These are phyloP conservation scores for Meloidogyne floridensis DNA, from an alignment of 1,140 invertebrate genomes.

Conservation along the genomic window DNA sequence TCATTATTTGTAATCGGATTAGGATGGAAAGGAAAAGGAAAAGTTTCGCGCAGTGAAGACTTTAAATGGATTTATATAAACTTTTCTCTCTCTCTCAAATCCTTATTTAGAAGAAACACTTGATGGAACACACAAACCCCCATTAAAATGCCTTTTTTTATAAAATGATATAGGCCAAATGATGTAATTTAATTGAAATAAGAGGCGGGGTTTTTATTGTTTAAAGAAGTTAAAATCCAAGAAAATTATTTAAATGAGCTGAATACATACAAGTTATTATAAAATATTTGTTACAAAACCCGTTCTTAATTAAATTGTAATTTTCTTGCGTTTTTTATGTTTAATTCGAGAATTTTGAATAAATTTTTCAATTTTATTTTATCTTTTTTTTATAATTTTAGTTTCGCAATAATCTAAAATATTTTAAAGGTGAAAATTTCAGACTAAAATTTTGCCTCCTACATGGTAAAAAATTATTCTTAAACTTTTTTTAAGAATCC, in stretches of 20 bases:
- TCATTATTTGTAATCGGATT: background rate
- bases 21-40: constrained; percentile 4
- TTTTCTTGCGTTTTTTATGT: too few species aligned
- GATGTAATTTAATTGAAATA: background rate
- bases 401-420: too few species aligned
- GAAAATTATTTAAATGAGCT: background rate
- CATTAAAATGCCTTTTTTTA: background rate
- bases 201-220: background rate
- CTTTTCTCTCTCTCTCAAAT: background rate
- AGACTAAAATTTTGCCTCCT: too few species aligned
- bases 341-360: too few species aligned
- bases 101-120: constrained; percentile 4
- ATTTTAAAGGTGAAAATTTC: too few species aligned
- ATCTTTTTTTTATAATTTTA: too few species aligned
- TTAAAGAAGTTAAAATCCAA: background rate
- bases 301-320: background rate
- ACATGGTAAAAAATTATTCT: too few species aligned
- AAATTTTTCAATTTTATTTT: too few species aligned
- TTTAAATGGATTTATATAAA: background rate
- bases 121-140: background rate
- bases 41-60: background rate
- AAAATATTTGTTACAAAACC: background rate
- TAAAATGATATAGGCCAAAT: background rate
- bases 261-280: background rate
- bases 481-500: too few species aligned